These are phyloP conservation scores for Pygoscelis adeliae DNA, from an alignment of 2,113 vertebrate genomes.

Conservation along the genomic window DNA sequence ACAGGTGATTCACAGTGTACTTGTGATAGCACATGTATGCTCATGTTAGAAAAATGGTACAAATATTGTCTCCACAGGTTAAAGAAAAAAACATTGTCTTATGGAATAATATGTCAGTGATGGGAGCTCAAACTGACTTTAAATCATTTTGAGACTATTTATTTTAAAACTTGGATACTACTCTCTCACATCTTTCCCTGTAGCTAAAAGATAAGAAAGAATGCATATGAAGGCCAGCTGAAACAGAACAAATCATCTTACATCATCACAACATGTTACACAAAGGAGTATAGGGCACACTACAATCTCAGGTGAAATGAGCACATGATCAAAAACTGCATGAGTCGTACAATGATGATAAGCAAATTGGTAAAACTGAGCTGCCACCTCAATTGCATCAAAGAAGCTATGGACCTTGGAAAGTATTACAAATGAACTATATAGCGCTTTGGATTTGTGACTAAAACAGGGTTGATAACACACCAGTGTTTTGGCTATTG, in stretches of 20 bases:
- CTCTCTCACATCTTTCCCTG: no score
- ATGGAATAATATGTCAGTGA: not conserved
- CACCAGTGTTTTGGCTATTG: not conserved
- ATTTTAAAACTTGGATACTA: no score
- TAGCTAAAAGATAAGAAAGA: not conserved
- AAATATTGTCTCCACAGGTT: not conserved
- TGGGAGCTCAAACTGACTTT: no score
- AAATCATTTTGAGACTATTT: no score
- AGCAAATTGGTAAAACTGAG: not conserved
- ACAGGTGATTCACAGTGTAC: not conserved
- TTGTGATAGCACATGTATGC: not conserved
- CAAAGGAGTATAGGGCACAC: not conserved
- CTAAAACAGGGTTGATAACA: not conserved
- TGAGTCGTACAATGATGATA: not conserved
- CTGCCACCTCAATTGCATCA: not conserved
- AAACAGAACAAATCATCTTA: not conserved
- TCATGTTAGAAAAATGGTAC: not conserved
- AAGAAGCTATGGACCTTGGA: not conserved
- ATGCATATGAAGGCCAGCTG: not conserved
- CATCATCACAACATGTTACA: rapidly evolving
- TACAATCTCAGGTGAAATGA: not conserved
- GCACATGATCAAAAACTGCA: not conserved
- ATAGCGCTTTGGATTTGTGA: not conserved
- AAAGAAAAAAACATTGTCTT: not conserved
- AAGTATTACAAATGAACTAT: not conserved